Evolutionary conservation across 2,797 vertebrate genomes (phyloP).

Genomic region (Lacerta viridis): DNA sequence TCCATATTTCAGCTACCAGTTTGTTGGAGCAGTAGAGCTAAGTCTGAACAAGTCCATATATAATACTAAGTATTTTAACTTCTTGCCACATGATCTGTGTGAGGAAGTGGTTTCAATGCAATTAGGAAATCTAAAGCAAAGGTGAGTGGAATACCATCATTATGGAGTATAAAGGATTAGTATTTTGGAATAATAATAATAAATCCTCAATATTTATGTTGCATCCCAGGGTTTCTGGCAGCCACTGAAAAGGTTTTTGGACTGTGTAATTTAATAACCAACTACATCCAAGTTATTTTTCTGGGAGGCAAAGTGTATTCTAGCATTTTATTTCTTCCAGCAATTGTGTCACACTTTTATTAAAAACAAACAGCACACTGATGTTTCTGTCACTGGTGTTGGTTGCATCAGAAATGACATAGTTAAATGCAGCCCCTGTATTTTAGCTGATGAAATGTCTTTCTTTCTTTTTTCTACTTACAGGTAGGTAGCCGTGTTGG

Average conservation of each 20-base stretch:
- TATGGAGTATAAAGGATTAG: background rate
- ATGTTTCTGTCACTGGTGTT: background rate
- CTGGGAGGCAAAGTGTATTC: background rate
- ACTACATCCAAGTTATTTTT: background rate
- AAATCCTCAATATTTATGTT: background rate
- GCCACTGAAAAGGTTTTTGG: background rate
- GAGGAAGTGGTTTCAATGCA: background rate
- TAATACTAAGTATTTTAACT: too few species aligned
- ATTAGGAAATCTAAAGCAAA: background rate
- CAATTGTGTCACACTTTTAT: background rate
- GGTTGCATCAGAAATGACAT: background rate
- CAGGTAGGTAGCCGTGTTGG: too few species aligned
- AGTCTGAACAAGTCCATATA: background rate
- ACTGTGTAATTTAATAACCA: background rate
- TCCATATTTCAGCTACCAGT: background rate
- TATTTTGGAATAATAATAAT: background rate
- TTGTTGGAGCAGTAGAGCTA: background rate
- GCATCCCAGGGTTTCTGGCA: background rate
- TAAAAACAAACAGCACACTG: background rate
- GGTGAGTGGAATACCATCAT: background rate
- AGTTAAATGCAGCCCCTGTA: background rate
- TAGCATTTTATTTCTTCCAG: background rate
- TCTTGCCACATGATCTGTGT: background rate
- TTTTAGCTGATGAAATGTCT: background rate
- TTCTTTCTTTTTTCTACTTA: background rate